Evolutionary conservation across 2,113 vertebrate species (phyloP).

Genomic region (Neolamprologus longior): DNA sequence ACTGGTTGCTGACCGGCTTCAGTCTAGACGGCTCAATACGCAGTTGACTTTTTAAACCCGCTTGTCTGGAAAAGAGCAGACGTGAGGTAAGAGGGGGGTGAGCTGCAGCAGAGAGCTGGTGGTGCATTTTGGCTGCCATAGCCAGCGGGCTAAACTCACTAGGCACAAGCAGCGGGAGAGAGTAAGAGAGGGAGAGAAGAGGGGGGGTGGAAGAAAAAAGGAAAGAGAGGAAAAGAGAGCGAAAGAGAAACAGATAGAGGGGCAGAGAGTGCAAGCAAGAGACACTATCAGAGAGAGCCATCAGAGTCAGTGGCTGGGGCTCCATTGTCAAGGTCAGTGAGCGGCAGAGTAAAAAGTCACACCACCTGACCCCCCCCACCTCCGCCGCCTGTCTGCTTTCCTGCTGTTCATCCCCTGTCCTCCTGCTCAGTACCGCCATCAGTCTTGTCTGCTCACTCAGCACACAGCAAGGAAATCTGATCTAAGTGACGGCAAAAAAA

Average conservation of each 20-base stretch:
- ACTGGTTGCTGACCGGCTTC: slow-evolving; percentile 51
- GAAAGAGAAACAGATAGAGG: not conserved
- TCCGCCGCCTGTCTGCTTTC: slow-evolving; percentile 27
- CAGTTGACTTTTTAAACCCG: slow-evolving; percentile 73
- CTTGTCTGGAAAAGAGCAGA: slow-evolving; percentile 70
- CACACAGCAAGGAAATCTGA: slow-evolving; percentile 8
- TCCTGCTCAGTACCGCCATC: slow-evolving; percentile 26
- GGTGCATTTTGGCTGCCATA: slow-evolving; percentile 36
- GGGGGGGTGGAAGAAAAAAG: not conserved
- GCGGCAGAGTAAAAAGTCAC: slow-evolving; percentile 51
- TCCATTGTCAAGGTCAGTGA: slow-evolving; percentile 67
- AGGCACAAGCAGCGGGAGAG: not conserved
- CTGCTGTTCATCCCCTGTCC: slow-evolving; percentile 28
- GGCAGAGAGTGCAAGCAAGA: not conserved
- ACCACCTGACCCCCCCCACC: slow-evolving; percentile 25
- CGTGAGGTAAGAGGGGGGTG: slow-evolving; percentile 53
- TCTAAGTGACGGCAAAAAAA: not conserved
- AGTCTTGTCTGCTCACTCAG: slow-evolving; percentile 35
- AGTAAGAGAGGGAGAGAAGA: not conserved
- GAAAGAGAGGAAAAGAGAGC: not conserved
- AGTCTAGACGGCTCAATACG: slow-evolving; percentile 71
- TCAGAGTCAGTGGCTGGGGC: slow-evolving; percentile 33
- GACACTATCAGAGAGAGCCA: slow-evolving; percentile 35
- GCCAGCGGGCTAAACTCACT: not conserved
- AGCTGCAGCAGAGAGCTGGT: slow-evolving; percentile 38